Evolutionary conservation across 2,888 invertebrate genomes (phyloP).

Genomic region (Euclidia mi): DNA sequence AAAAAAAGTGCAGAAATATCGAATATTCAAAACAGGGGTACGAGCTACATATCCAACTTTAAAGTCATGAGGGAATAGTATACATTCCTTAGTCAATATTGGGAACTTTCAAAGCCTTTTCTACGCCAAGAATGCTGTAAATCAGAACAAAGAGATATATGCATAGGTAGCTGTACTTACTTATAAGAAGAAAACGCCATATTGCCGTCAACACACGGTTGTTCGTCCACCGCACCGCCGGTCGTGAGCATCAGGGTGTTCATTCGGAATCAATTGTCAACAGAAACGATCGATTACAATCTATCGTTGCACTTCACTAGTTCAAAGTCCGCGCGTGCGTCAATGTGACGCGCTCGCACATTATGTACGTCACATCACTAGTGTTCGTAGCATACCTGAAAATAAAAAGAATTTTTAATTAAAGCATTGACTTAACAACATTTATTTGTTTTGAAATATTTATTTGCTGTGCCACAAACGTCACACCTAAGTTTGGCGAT

Average conservation of each 20-base stretch:
- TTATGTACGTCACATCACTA: slow-evolving; percentile 79
- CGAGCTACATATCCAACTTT: too few species aligned
- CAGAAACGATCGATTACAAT: slow-evolving; percentile 51
- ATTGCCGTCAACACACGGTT: slow-evolving; percentile 82
- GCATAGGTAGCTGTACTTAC: slow-evolving; percentile 66
- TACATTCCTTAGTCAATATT: too few species aligned
- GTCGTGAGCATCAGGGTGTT: slow-evolving; percentile 88
- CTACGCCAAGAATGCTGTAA: too few species aligned
- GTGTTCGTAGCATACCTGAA: slow-evolving; percentile 71
- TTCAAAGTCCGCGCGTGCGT: slow-evolving; percentile 72
- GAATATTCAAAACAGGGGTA: too few species aligned
- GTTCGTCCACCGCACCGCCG: slow-evolving; percentile 81
- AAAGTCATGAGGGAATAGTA: too few species aligned
- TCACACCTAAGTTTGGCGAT: too few species aligned
- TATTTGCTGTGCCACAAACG: too few species aligned
- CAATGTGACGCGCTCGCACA: slow-evolving; percentile 71
- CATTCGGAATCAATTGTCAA: slow-evolving; percentile 71
- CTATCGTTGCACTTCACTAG: slow-evolving; percentile 76
- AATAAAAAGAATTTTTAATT: slow-evolving; percentile 53
- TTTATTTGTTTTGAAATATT: too few species aligned
- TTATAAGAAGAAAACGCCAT: slow-evolving; percentile 87
- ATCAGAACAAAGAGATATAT: too few species aligned
- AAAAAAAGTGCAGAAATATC: too few species aligned
- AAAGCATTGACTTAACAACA: too few species aligned
- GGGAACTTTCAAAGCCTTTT: too few species aligned